Conservation (phyloP, 2,888 invertebrate species). For the Mythimna impura region DNA sequence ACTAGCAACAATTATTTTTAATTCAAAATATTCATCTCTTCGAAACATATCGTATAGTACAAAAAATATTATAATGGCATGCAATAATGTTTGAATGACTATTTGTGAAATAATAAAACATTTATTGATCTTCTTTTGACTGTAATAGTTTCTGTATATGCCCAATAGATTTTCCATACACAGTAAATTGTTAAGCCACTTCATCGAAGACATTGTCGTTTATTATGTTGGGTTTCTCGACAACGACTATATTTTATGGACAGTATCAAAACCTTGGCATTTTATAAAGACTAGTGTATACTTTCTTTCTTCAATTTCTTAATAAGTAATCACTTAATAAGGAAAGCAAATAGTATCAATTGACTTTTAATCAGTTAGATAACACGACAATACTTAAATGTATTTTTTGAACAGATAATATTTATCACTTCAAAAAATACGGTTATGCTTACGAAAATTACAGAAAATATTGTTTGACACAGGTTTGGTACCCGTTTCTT, state of each 20-base stretch:
- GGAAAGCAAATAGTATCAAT: neutral
- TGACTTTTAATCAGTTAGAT: conserved; percentile 1
- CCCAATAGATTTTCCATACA: neutral
- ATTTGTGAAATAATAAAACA: no score
- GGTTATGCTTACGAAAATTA: neutral
- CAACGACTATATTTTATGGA: neutral
- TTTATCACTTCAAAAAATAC: neutral
- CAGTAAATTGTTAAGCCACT: neutral
- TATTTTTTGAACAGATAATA: no score
- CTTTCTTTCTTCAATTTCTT: neutral
- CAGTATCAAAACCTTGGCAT: neutral
- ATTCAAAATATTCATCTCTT: neutral
- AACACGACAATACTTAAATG: neutral
- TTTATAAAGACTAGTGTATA: neutral
- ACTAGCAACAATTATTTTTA: neutral
- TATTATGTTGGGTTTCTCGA: neutral
- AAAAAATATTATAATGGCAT: neutral
- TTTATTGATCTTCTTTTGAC: neutral
- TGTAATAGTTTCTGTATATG: neutral
- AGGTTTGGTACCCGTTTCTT: neutral
- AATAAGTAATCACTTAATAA: neutral
- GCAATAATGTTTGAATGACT: neutral
- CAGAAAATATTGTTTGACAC: neutral
- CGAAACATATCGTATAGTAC: neutral
- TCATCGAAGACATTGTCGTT: neutral